A percentile compares a stretch with the other conserved stretches of the same genome.
Conservation (phyloP, 2,113 vertebrate species). For the Spea multiplicata region DNA sequence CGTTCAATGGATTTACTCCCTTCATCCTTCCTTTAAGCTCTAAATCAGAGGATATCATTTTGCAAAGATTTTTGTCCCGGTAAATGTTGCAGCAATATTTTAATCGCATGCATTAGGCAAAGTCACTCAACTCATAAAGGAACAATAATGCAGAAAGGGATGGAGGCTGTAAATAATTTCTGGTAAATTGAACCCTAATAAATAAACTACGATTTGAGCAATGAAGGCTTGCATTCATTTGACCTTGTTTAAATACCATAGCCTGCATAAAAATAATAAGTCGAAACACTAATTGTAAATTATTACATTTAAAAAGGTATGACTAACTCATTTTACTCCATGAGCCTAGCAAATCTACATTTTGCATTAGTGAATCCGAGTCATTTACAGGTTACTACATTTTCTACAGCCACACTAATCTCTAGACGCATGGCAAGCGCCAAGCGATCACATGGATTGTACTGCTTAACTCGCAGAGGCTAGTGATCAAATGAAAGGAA, state of each 20-base stretch:
- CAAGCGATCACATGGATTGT: background rate
- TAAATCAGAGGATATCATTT: background rate
- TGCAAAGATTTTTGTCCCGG: background rate
- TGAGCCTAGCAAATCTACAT: background rate
- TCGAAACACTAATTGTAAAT: background rate
- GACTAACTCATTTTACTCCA: background rate
- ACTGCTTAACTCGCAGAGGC: too few species aligned
- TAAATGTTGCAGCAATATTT: background rate
- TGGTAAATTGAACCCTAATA: background rate
- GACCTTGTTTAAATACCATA: background rate
- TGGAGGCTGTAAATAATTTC: too few species aligned
- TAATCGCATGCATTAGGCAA: background rate
- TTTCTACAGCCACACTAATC: background rate
- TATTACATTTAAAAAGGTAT: background rate
- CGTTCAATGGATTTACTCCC: background rate
- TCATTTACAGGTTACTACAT: background rate
- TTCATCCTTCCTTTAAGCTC: background rate
- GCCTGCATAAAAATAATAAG: background rate
- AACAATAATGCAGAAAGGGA: background rate
- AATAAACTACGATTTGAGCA: background rate
- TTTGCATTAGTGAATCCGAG: background rate
- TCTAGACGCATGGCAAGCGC: background rate
- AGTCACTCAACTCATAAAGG: conserved; percentile 7
- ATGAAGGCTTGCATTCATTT: background rate
- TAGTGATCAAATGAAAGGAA: too few species aligned